These are phyloP conservation scores for Agraylea sexmaculata DNA, from an alignment of 1,140 invertebrate genomes.

Conservation along the genomic window DNA sequence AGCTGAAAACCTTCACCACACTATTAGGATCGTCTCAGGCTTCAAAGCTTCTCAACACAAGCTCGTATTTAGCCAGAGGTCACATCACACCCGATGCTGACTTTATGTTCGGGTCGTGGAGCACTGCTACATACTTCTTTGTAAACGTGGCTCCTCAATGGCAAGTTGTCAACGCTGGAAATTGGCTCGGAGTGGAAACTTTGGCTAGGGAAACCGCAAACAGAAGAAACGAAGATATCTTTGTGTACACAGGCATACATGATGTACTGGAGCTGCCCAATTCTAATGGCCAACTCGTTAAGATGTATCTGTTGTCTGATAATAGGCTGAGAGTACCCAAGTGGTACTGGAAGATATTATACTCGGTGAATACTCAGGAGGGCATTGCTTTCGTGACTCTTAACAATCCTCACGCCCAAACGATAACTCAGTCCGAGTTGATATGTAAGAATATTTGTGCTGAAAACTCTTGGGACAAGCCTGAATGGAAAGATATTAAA, in stretches of 20 bases:
- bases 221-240: constrained; percentile 26
- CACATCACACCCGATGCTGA: constrained; percentile 38
- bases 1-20: constrained; percentile 22
- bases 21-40: constrained; percentile 25
- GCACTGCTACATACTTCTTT: constrained; percentile 37
- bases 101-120: constrained; percentile 31
- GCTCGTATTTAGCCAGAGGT: constrained; percentile 28
- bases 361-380: constrained; percentile 22
- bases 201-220: constrained; percentile 27
- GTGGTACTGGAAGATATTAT: constrained; percentile 37
- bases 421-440: constrained; percentile 9
- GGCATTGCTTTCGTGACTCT: constrained; percentile 36
- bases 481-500: constrained; percentile 21
- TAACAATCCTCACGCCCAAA: constrained; percentile 34
- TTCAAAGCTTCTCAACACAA: constrained; percentile 26
- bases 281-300: constrained; percentile 10
- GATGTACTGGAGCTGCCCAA: constrained; percentile 33
- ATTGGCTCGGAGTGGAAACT: constrained; percentile 39
- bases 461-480: constrained; percentile 21
- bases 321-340: constrained; percentile 32
- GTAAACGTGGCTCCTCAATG: constrained; percentile 46
- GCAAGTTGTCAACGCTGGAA: constrained; percentile 43
- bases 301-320: constrained; percentile 28
- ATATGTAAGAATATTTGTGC: constrained; percentile 32
- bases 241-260: constrained; percentile 42